A percentile compares a stretch with the other conserved stretches of the same genome.
These are phyloP conservation scores for Tarsius wallacei DNA, from an alignment of 2,797 vertebrate genomes.

Conservation along the genomic window DNA sequence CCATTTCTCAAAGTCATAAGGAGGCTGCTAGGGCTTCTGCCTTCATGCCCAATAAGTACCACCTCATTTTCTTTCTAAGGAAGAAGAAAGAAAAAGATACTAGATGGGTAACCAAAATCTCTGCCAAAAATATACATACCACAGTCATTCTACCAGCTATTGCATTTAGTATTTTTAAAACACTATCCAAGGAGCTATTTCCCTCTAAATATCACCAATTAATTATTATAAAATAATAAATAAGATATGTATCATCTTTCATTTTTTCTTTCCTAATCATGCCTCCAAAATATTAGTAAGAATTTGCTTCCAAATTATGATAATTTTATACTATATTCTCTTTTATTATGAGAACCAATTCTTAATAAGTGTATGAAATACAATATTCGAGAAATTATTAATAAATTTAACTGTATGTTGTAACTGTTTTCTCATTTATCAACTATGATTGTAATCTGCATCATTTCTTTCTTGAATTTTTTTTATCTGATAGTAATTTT, in stretches of 20 bases:
- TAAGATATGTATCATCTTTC: slow-evolving; percentile 4
- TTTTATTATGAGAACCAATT: neutral
- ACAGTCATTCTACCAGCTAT: neutral
- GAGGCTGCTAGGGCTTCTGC: neutral
- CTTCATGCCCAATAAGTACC: neutral
- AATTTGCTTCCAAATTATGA: slow-evolving; percentile 5
- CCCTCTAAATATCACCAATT: neutral
- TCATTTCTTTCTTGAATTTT: slow-evolving; percentile 57
- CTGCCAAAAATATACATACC: neutral
- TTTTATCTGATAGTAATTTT: slow-evolving; percentile 18
- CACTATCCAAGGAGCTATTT: neutral
- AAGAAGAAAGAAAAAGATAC: neutral
- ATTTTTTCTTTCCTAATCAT: slow-evolving; percentile 20
- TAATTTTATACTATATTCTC: neutral
- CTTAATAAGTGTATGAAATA: slow-evolving; percentile 10
- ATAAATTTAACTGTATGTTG: slow-evolving; percentile 15
- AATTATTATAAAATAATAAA: neutral
- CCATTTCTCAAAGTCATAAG: neutral
- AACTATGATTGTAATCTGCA: neutral
- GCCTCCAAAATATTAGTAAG: slow-evolving; percentile 17
- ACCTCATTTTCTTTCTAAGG: neutral
- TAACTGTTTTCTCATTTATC: neutral
- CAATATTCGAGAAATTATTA: neutral
- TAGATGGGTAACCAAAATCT: neutral
- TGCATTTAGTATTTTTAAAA: neutral